Evolutionary conservation across 35 echinoderm and acorn worm genomes (phyloP).

Genomic region (Amphiura filiformis): DNA sequence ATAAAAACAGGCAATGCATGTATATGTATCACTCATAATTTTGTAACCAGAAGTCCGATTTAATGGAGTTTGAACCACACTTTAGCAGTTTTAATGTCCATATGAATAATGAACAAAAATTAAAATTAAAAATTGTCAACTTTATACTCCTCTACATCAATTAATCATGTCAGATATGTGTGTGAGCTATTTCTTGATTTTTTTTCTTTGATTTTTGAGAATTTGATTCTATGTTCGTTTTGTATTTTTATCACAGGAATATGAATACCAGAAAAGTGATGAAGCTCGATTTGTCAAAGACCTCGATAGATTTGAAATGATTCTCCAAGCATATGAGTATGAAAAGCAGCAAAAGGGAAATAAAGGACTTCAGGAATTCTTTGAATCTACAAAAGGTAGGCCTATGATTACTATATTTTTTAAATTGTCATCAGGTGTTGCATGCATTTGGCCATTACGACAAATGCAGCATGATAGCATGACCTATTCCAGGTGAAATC

Average conservation of each 20-base stretch:
- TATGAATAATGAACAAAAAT: too few relatives aligned
- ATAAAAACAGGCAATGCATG: too few relatives aligned
- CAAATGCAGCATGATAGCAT: background rate
- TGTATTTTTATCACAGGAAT: conserved; percentile 62
- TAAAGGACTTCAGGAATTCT: conserved; percentile 73
- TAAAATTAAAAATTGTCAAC: too few relatives aligned
- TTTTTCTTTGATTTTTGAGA: too few relatives aligned
- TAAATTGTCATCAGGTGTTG: background rate
- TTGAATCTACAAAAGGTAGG: conserved; percentile 82
- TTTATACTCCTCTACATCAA: too few relatives aligned
- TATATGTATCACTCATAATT: too few relatives aligned
- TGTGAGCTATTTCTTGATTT: too few relatives aligned
- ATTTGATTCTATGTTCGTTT: background rate
- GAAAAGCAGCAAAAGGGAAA: conserved; percentile 65
- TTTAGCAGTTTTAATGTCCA: too few relatives aligned
- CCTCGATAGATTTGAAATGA: conserved; percentile 93
- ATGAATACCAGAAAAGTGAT: conserved; percentile 56
- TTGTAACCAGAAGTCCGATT: too few relatives aligned
- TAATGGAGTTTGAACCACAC: too few relatives aligned
- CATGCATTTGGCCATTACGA: background rate
- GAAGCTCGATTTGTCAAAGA: conserved; percentile 93
- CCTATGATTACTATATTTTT: background rate
- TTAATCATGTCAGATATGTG: too few relatives aligned
- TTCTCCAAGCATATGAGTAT: conserved; percentile 85
- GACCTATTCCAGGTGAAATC: background rate